Evolutionary conservation across 92 coral and sea anemone genomes (phyloP), one percentile per base, ranked within the genome.

Genomic region (Pocillopora meandrina): DNA sequence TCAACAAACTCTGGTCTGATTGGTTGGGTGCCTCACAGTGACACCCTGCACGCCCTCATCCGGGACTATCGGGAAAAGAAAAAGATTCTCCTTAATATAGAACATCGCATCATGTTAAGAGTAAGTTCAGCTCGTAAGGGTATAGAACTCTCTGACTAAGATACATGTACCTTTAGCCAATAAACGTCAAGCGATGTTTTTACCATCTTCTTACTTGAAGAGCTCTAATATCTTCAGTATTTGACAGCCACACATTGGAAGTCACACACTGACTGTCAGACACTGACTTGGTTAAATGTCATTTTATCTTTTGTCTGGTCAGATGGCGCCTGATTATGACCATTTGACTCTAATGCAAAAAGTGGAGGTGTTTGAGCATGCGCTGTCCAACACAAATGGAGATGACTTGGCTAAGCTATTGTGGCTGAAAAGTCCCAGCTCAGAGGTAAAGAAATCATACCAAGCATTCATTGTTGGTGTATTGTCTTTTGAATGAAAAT

Each of bases 61-160:
- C 95, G 99, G 84, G 99, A 96, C 92, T 96, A 96, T 89, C 89
- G 99, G 65, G 99, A 96, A 62, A 96, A 96, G 95, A 96, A 96
- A 88, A 96, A 96, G 87, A 95, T 96, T 55, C 80, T 96, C 23
- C 84, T 96, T 76, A 96, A 96, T 88, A 96, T 96, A 58, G 99
- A 96, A 81, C 99, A 96, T 85, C 94, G 99, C 23, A 96, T 96
- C 72, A 96, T 96, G 99, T 90, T 96, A 11, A 91, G 94, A 89
- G 98, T 94, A 82, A 78, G 86, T 58, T 76, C 10, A 34, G 35
- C 49, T 23, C 56, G 2, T 14, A 15, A 6, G 49, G 35, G 47
- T 8, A 65, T 65, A 2, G 4, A n/a, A 1, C 15, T 66, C 34
- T 66, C 35, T 65, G 31, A 26, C 31, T 26, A 26, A 26, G 31